Base-by-base conservation (phyloP, 1,140 invertebrate genomes). In the Drosophila lacertosa region DNA sequence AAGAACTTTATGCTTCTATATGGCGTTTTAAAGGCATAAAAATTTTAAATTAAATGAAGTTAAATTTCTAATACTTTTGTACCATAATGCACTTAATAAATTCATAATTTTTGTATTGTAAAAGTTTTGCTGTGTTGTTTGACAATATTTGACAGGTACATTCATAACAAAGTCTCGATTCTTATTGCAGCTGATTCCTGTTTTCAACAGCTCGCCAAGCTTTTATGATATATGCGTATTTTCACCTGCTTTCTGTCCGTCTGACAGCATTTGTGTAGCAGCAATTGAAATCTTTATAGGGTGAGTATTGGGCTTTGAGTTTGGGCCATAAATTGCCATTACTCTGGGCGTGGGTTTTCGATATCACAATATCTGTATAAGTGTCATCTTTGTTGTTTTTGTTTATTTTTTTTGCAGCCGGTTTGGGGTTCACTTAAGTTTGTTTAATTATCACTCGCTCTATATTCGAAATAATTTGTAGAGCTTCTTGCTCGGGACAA, bases 261-360 rank as follows among this genome's bases (percentile, higher is more conserved):
- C 53, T 50, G 40, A 59, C 47, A 11, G 35, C 53, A 57, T 54
- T 45, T 47, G 51, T 47, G n/a, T n/a, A 13, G 32, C 51, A 66
- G 55, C 58, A 84, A 80, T 67, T 78, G 69, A 79, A 79, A 76
- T 76, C 64, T 84, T 83, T 79, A 83, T 76, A 75, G 74, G 79
- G 51, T 57, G 48, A 53, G 29, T 59, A 57, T 57, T 64, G 51
- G 47, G 44, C 55, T 58, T 57, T 53, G 26, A 18, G 35, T 51
- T 55, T 45, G 42, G 29, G 13, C 58, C 59, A 88, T 81, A 81
- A 86, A 77, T 86, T 77, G 50, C 37, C 50, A 62, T 66, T 64
- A 68, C 40, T 74, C 64, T 57, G 57, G 32, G 81, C 78, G 81
- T 86, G 82, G 81, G 82, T 45, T 55, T 62, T 42, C 42, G 18